These are phyloP conservation scores for Neoseiulus cucumeris DNA, from an alignment of 1,140 invertebrate species.

Conservation along the genomic window DNA sequence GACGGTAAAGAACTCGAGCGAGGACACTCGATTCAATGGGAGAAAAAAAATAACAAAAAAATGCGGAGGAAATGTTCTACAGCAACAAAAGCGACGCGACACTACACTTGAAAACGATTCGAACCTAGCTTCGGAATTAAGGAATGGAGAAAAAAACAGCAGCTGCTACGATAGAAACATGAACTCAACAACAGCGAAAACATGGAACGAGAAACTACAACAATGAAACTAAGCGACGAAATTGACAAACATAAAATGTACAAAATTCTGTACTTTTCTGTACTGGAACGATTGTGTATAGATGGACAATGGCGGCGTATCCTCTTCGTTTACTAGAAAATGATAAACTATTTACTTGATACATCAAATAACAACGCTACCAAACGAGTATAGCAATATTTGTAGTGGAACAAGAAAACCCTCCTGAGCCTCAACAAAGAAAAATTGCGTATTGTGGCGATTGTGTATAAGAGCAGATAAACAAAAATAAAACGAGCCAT, in stretches of 20 bases:
- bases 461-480: slow-evolving; percentile 9
- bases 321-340: slow-evolving; percentile 10
- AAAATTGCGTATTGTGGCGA: background rate
- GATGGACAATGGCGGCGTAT: background rate
- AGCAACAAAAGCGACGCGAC: background rate
- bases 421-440: background rate
- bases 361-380: background rate
- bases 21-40: background rate
- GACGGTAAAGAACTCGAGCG: no score
- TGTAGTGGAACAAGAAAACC: background rate
- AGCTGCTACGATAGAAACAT: background rate
- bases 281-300: background rate
- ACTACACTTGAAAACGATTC: background rate
- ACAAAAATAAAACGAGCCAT: slow-evolving; percentile 11
- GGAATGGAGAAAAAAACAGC: background rate
- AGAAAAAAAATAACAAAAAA: background rate
- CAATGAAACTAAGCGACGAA: background rate
- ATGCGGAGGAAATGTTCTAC: background rate
- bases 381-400: slow-evolving; percentile 10
- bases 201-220: background rate
- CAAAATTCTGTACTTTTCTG: background rate
- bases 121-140: background rate
- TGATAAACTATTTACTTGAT: slow-evolving; percentile 1
- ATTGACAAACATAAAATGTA: background rate
- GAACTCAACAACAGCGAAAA: background rate